Evolutionary conservation across 30 jellyfish, hydroid and myxozoan species (phyloP).

Genomic region (Chrysaora quinquecirrha): DNA sequence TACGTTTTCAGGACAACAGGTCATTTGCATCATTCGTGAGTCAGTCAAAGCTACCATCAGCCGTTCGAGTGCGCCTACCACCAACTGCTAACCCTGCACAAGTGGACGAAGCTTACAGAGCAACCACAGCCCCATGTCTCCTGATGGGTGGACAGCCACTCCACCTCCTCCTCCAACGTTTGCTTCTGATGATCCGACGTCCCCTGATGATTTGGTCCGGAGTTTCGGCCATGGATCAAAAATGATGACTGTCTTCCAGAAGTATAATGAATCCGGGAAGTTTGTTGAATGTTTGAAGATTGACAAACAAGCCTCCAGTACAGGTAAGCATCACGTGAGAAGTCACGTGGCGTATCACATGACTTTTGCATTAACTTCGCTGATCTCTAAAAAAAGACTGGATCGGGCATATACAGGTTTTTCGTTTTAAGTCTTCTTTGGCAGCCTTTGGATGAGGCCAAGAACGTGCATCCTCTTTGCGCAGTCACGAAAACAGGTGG

Average conservation of each 20-base stretch:
- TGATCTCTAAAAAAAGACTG: too few relatives aligned
- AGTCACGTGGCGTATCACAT: too few relatives aligned
- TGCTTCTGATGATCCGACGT: conserved; percentile 15
- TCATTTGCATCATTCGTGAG: conserved; percentile 74
- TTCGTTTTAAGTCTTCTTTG: too few relatives aligned
- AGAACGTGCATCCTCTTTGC: too few relatives aligned
- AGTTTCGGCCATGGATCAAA: conserved; percentile 23
- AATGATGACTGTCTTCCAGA: conserved; percentile 16
- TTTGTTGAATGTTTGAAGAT: conserved; percentile 41
- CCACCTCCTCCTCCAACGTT: conserved; percentile 64
- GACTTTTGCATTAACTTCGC: too few relatives aligned
- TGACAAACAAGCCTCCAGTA: conserved; percentile 43
- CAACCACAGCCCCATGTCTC: conserved; percentile 48
- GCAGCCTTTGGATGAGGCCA: too few relatives aligned
- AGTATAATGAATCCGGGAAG: conserved; percentile 41
- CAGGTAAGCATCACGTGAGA: too few relatives aligned
- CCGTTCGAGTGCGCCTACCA: conserved; percentile 64
- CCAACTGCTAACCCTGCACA: conserved; percentile 43
- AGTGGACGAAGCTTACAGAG: conserved; percentile 60
- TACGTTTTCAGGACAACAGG: conserved; percentile 57
- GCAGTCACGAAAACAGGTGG: too few relatives aligned
- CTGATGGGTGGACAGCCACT: conserved; percentile 69
- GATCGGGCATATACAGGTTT: too few relatives aligned
- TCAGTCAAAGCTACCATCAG: conserved; percentile 68
- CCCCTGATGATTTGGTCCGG: conserved; percentile 31